Evolutionary conservation across 2,797 vertebrate species (phyloP).

Genomic region (Pyrocephalus nanus): DNA sequence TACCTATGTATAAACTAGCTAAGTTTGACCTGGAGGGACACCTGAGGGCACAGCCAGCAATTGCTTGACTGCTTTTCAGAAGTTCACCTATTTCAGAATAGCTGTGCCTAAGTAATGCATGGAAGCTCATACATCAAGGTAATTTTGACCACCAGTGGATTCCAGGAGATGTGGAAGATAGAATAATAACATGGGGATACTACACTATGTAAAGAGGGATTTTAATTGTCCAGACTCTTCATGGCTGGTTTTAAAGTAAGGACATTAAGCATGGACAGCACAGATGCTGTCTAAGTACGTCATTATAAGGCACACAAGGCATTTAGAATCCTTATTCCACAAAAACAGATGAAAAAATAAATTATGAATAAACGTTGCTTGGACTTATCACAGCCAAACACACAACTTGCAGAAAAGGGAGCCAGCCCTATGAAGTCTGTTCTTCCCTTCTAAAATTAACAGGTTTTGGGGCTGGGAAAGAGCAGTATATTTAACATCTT

Average conservation of each 20-base stretch:
- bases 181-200: not conserved
- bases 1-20: not conserved
- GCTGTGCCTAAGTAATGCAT: not conserved
- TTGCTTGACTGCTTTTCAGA: not conserved
- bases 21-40: not conserved
- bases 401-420: not conserved
- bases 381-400: not conserved
- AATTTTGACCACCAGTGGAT: not conserved
- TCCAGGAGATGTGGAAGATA: not conserved
- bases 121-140: not conserved
- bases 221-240: not conserved
- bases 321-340: not conserved
- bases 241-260: not conserved
- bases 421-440: not conserved
- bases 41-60: not conserved
- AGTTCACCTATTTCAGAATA: not conserved
- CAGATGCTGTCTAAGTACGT: not conserved
- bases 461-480: conserved; percentile 15
- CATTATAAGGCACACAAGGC: not conserved
- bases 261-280: not conserved
- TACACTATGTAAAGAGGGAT: not conserved
- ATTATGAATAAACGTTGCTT: not conserved
- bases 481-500: conserved; percentile 9
- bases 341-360: not conserved
- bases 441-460: not conserved